Evolutionary conservation across 2,113 vertebrate species (phyloP), one percentile per base, ranked within the genome.

Genomic region (Centropus unirufus): DNA sequence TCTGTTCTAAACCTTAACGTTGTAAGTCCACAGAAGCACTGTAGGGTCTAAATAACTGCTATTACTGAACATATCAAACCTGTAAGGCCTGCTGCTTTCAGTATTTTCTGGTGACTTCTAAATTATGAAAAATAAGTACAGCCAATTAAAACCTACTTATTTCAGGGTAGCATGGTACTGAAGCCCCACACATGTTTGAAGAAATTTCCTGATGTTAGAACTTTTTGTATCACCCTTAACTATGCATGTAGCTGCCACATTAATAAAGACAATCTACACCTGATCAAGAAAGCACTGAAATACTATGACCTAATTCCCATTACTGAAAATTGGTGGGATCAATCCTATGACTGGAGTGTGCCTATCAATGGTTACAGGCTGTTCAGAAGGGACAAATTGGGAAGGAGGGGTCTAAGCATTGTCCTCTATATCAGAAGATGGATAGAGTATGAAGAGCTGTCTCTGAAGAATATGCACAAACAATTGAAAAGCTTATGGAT

Each of bases 161-260:
- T 34, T 7, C 27, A 52, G 42, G 12, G 19, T 21, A 58, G 12
- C 7, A 39, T 16, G 3, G 14, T 55, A 44, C 44, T 76, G 55
- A 29, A 5, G 2, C 51, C 14, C 12, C 6, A 36, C 17, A 24
- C 3, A 36, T 0, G 2, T 49, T 42, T 58, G n/a, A 88, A 72
- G 49, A 68, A 76, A 80, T 82, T 68, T 87, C 44, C 54, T 79
- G 44, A 18, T 52, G 4, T 9, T 83, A 49, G 36, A 19, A 14
- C 11, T 74, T 22, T 54, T n/a, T 44, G 7, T 54, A 49, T 18
- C 29, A 47, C 6, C 5, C 30, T 85, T 57, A 85, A 63, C 7
- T 39, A 3, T 51, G 10, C 26, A 46, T 20, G 7, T 5, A 29
- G 9, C 4, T 59, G 14, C 67, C 58, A 61, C 0, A 0, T 1